Base-by-base conservation (phyloP, 2,113 vertebrate genomes). In the Ceuthmochares aereus region DNA sequence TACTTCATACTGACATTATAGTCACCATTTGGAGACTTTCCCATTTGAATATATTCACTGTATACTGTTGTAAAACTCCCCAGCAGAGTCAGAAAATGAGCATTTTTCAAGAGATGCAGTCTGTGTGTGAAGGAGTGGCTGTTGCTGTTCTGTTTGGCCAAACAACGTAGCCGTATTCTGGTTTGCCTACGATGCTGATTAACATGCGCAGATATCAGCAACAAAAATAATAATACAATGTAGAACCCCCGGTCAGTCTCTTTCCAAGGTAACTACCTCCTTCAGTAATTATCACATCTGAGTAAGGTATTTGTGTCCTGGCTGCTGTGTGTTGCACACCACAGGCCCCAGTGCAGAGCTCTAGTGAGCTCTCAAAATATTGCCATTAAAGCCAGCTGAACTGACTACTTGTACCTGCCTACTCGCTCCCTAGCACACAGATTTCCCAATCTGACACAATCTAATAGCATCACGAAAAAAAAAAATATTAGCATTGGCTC, bases 11-110 rank as follows among this genome's bases (percentile, higher is more conserved):
- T 89, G 36, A 68, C 2, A 9, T 58, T 89, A 75, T 7, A 64
- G 88, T 51, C 64, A 60, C 40, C 56, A 62, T 60, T 92, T 94
- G 86, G 93, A 95, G 66, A 42, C 42, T 14, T 90, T 81, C 76
- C 73, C 59, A 45, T 30, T 79, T 42, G 40, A 64, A 89, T 59
- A 47, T 43, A 83, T 62, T 94, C 62, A 75, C 78, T 76, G 45
- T 22, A 67, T 6, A 27, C 19, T 77, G 14, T 29, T 80, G 56
- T 59, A 91, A 89, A 89, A 60, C 59, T 84, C 40, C 70, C 37
- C 88, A 87, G 55, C 37, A n/a, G 43, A 60, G 37, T 59, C 85
- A 82, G 72, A 90, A 91, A 87, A 69, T 0, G 23, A 91, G 59
- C 3, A 6, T 90, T 95, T 93, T 77, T 54, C 91, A 91, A 58